Percentiles rank a stretch among this genome's conserved stretches.
phyloP scores from a whole-genome alignment of 2,888 invertebrate genomes.

The Drosophila sordidula region DNA sequence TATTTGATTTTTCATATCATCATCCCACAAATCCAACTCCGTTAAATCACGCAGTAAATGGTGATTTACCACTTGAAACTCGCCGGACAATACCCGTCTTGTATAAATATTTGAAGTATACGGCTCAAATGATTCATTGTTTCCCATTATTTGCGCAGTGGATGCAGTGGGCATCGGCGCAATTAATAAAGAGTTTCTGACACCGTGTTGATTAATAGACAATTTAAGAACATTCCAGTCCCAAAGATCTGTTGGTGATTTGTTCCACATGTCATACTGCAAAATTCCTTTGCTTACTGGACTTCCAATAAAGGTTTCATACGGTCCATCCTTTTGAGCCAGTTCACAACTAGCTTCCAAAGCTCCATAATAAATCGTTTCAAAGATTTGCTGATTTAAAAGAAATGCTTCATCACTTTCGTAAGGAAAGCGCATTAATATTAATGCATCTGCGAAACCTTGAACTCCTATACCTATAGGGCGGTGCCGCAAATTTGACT shows the following conservation, averaged over 20 bases:
- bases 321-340: constrained; percentile 93
- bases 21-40: constrained; percentile 95
- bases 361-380: constrained; percentile 98
- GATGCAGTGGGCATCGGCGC: constrained; percentile 99
- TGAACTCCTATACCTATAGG: constrained; percentile 98
- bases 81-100: constrained; percentile 96
- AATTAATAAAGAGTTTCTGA: constrained; percentile 96
- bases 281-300: constrained; percentile 98
- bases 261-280: constrained; percentile 99
- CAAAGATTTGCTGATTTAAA: constrained; percentile 98
- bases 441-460: constrained; percentile 98
- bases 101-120: constrained; percentile 99
- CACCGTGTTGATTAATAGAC: constrained; percentile 94
- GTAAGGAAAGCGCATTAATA: constrained; percentile 96
- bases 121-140: constrained; percentile 99
- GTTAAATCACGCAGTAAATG: constrained; percentile 97
- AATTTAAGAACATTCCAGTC: constrained; percentile 94
- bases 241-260: constrained; percentile 94
- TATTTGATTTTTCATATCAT: constrained; percentile 97
- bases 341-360: constrained; percentile 98
- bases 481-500: constrained; percentile 94
- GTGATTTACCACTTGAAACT: constrained; percentile 98
- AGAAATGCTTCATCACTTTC: constrained; percentile 94
- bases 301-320: constrained; percentile 95
- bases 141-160: constrained; percentile 99